Base-by-base conservation (phyloP, 1,140 invertebrate genomes). In the Neotoxoptera formosana region DNA sequence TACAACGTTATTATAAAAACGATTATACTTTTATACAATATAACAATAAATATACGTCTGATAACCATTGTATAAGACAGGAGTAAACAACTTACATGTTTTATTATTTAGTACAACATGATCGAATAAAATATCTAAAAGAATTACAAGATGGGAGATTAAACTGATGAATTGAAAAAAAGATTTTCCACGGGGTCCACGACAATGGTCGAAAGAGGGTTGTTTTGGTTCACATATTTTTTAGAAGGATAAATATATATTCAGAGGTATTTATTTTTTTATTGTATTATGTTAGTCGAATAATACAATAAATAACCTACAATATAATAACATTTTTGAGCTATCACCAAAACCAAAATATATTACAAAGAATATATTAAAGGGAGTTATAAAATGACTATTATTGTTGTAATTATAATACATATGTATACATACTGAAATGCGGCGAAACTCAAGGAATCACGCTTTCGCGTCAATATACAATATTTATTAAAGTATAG, bases 191-290 rank as follows among this genome's bases (percentile, higher is more conserved):
- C 14, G 17, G 88, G 14, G 23, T 41, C 51, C 53, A 25, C 25
- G 30, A 90, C 53, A 60, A 60, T 30, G 88, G 41, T 90, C 53
- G 34, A 60, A 60, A 60, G 51, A 90, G 88, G 88, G 88, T 90
- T 41, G 88, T 60, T 60, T n/a, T 90, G 34, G 17, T 89, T 89
- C 87, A 53, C n/a, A n/a, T n/a, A n/a, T 34, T 90, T 90, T 90
- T 90, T 53, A 76, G 23, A 76, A 76, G 60, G 60, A 76, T 76
- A 76, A n/a, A n/a, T n/a, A 60, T n/a, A n/a, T 53, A 53, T 7
- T 21, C 53, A 60, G 25, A 60, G 25, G 60, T 67, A 14, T 67
- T 21, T 51, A 53, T 23, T 53, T 53, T 7, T 76, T 30, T 67
- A 17, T 56, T 56, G 25, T 14, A n/a, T 67, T 53, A n/a, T 76